Evolutionary conservation across 2,797 vertebrate genomes (phyloP).

Genomic region (Danio tinwini): DNA sequence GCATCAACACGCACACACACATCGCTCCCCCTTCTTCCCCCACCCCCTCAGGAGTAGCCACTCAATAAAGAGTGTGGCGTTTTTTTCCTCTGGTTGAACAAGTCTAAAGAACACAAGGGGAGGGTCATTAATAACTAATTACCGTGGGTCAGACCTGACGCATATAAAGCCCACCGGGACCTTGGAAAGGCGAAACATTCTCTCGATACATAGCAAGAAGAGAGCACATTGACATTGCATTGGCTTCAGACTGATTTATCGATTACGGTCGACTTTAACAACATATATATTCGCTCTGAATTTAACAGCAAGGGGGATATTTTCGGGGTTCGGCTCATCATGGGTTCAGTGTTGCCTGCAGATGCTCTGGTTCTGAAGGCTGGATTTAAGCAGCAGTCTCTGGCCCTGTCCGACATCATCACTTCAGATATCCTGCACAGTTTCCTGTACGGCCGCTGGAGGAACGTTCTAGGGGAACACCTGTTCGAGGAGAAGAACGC

Average conservation of each 20-base stretch:
- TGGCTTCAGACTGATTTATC: constrained; percentile 23
- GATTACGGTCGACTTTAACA: constrained; percentile 2
- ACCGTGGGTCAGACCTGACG: constrained; percentile 82
- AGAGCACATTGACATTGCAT: constrained; percentile 25
- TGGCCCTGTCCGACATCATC: constrained; percentile 93
- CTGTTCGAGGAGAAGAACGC: constrained; percentile 87
- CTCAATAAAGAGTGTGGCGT: constrained; percentile 69
- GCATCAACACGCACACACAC: constrained; percentile 44
- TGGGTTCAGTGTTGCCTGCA: constrained; percentile 93
- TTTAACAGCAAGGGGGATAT: constrained; percentile 1
- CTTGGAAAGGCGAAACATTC: constrained; percentile 66
- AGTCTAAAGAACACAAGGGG: constrained; percentile 82
- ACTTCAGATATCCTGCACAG: constrained; percentile 98
- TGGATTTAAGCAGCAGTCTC: constrained; percentile 83
- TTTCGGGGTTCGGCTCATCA: constrained; percentile 65
- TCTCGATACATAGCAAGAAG: constrained; percentile 49
- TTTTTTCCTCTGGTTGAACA: constrained; percentile 70
- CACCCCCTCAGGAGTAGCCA: constrained; percentile 64
- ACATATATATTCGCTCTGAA: neutral
- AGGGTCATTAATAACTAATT: constrained; percentile 92
- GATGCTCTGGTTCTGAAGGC: constrained; percentile 88
- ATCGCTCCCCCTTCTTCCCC: constrained; percentile 24
- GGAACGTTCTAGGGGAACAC: constrained; percentile 93
- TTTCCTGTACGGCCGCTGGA: constrained; percentile 96
- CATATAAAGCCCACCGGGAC: constrained; percentile 80